Evolutionary conservation across 2,113 vertebrate genomes (phyloP).

Genomic region (Cyanoliseus patagonus): DNA sequence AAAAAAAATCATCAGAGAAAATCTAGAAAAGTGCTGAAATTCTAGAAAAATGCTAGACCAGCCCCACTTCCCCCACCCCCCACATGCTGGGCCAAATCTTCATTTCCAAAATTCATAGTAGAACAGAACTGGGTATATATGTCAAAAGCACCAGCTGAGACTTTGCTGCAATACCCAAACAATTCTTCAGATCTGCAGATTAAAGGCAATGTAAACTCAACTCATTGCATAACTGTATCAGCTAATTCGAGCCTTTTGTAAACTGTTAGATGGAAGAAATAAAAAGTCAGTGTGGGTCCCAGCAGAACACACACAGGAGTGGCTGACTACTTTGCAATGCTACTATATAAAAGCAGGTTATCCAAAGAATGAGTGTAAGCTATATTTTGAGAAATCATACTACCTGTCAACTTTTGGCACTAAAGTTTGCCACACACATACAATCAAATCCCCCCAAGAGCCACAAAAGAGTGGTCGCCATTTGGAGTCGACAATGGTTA

Average conservation of each 20-base stretch:
- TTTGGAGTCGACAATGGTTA: not conserved
- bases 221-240: not conserved
- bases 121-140: not conserved
- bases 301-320: not conserved
- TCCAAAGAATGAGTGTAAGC: not conserved
- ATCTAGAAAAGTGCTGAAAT: not conserved
- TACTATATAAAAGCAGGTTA: not conserved
- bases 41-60: not conserved
- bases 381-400: not conserved
- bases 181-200: not conserved
- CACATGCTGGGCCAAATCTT: not conserved
- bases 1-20: not conserved
- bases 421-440: not conserved
- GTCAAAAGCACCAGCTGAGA: not conserved
- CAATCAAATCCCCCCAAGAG: not conserved
- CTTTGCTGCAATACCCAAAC: not conserved
- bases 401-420: not conserved
- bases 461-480: not conserved
- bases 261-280: not conserved
- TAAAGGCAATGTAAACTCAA: not conserved
- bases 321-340: not conserved
- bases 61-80: accelerated
- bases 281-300: not conserved
- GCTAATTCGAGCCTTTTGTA: accelerated
- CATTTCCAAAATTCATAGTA: not conserved